phyloP scores from a whole-genome alignment of 1,140 invertebrate genomes.

The Lordiphosa mommai region DNA sequence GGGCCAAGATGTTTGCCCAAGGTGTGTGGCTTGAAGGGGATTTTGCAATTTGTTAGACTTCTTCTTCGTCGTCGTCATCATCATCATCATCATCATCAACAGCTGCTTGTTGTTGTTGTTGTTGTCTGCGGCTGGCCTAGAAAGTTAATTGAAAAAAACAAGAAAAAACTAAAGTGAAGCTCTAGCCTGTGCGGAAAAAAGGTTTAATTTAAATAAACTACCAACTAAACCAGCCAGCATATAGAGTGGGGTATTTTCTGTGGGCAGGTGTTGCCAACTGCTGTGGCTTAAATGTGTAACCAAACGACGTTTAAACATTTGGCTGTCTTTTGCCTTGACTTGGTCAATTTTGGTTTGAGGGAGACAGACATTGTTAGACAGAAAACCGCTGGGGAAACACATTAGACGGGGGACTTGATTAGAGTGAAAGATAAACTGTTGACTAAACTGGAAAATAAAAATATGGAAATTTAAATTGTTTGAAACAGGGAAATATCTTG shows the following conservation, averaged over 20 bases:
- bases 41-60: constrained; percentile 73
- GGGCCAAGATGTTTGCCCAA: constrained; percentile 55
- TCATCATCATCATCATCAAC: constrained; percentile 58
- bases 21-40: constrained; percentile 62
- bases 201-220: constrained; percentile 76
- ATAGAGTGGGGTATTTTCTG: constrained; percentile 25
- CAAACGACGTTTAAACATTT: constrained; percentile 45
- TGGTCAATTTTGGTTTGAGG: too few species aligned
- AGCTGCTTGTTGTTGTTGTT: constrained; percentile 48
- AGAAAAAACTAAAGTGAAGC: not conserved
- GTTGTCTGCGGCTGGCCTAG: constrained; percentile 59
- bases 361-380: too few species aligned
- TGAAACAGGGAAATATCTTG: too few species aligned
- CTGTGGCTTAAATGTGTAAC: constrained; percentile 45
- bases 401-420: too few species aligned
- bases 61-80: constrained; percentile 29
- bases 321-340: too few species aligned
- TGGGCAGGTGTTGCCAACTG: constrained; percentile 19
- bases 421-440: too few species aligned
- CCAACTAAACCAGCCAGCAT: constrained; percentile 28
- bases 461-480: too few species aligned
- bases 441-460: too few species aligned
- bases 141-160: constrained; percentile 74
- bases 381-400: too few species aligned
- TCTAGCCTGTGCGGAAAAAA: constrained; percentile 29